Conservation (phyloP, 1,140 invertebrate species). For the Microplitis mediator region DNA sequence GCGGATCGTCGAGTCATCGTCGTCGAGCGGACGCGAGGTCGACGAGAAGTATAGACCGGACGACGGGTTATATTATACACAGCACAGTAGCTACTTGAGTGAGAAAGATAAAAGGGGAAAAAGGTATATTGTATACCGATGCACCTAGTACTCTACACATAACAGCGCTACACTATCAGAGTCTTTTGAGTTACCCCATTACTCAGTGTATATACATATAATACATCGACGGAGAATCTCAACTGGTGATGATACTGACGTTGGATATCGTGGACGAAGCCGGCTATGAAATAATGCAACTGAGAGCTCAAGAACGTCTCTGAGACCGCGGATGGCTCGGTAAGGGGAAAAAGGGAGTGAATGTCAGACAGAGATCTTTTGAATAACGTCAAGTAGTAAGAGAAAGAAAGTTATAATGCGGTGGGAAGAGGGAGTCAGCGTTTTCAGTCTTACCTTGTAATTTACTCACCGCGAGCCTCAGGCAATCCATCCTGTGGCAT, state of each 20-base stretch:
- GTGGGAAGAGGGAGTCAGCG: conserved; percentile 45
- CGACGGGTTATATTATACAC: background rate
- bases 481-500: conserved; percentile 56
- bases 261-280: background rate
- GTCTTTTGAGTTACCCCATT: too few species aligned
- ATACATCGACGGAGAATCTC: too few species aligned
- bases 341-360: background rate
- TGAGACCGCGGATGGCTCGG: background rate
- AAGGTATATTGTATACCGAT: background rate
- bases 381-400: background rate
- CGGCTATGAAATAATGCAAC: background rate
- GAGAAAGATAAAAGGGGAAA: background rate
- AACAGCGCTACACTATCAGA: background rate
- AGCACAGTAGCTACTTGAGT: background rate
- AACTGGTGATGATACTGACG: too few species aligned
- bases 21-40: background rate
- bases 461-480: conserved; percentile 59
- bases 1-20: background rate
- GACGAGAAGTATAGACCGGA: background rate
- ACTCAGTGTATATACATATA: too few species aligned
- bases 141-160: background rate
- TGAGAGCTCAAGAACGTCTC: background rate
- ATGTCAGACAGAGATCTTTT: background rate
- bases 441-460: conserved; percentile 58
- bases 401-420: background rate